Evolutionary conservation across 2,797 vertebrate genomes (phyloP), one percentile per base, ranked within the genome.

Genomic region (Lates japonicus): DNA sequence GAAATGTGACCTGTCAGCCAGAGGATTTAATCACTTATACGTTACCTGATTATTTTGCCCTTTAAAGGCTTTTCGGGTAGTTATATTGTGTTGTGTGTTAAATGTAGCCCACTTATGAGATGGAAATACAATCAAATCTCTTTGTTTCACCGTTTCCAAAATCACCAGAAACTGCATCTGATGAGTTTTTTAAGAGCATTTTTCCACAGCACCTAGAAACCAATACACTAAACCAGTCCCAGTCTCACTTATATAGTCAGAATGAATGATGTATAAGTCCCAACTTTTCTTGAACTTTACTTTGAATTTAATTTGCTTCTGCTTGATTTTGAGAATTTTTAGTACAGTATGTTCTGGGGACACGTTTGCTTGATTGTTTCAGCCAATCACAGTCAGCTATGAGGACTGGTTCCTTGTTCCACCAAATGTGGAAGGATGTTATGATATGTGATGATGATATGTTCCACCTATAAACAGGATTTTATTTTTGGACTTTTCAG

Each of bases 401-500:
- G 20, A 13, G 20, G 17, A 29, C 29, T 55, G 4, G 16, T 48
- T 55, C 5, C 49, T 41, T 19, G 8, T 42, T 14, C 33, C 3
- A 35, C 35, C 35, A 37, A 3, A 37, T 29, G 25, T 29, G 2
- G 25, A 29, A 29, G 2, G 25, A 29, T 29, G 25, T 29, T 29
- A 29, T 29, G 25, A 29, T 29, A 29, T 29, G 25, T 29, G 25
- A 29, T 29, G 25, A 29, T 29, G 25, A 29, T 17, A 1, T 46
- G 5, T 54, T 54, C n/a, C 2, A 11, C 39, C 37, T 16, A 3
- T 44, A 1, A 69, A 58, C 10, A 3, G 59, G 1, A 25, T 29
- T 60, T 11, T 48, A 3, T 58, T 65, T 22, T 37, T 37, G 74
- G 0, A 8, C 1, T 74, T 78, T 55, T n/a, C 25, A 99, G 98